These are phyloP conservation scores for Lepus timidus DNA, from an alignment of 2,113 vertebrate species.

Conservation along the genomic window DNA sequence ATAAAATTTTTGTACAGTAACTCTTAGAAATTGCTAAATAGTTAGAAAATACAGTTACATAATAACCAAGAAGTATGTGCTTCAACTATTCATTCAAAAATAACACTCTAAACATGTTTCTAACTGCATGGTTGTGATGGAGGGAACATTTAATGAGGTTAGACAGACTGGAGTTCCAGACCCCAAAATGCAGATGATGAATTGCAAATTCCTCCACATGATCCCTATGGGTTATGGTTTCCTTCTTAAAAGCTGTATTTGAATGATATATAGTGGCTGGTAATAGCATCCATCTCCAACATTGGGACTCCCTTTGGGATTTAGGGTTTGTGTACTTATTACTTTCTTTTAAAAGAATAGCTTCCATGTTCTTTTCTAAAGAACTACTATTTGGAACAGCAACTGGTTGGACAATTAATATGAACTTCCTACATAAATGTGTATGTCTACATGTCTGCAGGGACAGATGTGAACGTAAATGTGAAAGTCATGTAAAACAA, in stretches of 20 bases:
- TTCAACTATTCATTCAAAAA: constrained; percentile 84
- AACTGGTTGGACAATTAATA: constrained; percentile 62
- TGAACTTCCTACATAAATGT: constrained; percentile 28
- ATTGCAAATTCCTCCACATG: constrained; percentile 89
- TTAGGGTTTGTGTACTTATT: constrained; percentile 85
- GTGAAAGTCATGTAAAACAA: constrained; percentile 20
- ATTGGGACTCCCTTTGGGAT: constrained; percentile 84
- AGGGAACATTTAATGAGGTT: constrained; percentile 86
- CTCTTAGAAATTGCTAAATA: constrained; percentile 39
- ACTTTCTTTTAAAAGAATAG: constrained; percentile 84
- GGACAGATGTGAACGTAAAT: constrained; percentile 8
- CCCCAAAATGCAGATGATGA: constrained; percentile 89
- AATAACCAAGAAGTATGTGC: constrained; percentile 71
- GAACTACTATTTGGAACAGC: constrained; percentile 19
- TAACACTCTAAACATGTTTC: constrained; percentile 84
- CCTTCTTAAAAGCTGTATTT: constrained; percentile 87
- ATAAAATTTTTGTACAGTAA: constrained; percentile 21
- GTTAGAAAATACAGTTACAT: constrained; percentile 60
- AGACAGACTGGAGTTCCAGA: constrained; percentile 83
- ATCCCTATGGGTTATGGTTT: constrained; percentile 88
- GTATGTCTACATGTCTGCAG: not conserved
- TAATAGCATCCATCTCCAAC: constrained; percentile 87
- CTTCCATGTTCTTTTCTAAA: constrained; percentile 69
- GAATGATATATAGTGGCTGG: constrained; percentile 87
- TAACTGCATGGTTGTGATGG: constrained; percentile 83